Percentiles rank a stretch among this genome's conserved stretches.
Evolutionary conservation across 2,888 invertebrate species (phyloP).

Genomic region (Sarcophaga rosellei): DNA sequence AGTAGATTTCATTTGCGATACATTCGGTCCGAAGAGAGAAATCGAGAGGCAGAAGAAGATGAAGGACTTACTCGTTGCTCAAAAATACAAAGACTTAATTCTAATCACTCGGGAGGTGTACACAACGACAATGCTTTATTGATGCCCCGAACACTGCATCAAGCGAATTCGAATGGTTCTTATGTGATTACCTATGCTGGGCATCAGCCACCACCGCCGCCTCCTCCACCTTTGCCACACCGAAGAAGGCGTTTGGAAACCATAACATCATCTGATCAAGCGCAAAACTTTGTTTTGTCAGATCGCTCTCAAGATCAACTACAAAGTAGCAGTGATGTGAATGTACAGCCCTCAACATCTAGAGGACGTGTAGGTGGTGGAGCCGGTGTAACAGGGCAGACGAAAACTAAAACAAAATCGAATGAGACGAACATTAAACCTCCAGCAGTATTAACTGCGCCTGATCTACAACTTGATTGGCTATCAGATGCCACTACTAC

Average conservation of each 20-base stretch:
- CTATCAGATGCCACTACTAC: slow-evolving; percentile 82
- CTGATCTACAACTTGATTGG: slow-evolving; percentile 90
- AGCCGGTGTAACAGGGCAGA: neutral
- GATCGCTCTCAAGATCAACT: slow-evolving; percentile 42
- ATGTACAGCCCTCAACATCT: slow-evolving; percentile 61
- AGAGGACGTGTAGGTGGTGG: slow-evolving; percentile 45
- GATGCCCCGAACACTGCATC: slow-evolving; percentile 31
- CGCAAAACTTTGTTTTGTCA: slow-evolving; percentile 53
- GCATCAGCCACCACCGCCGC: slow-evolving; percentile 51
- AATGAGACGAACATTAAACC: slow-evolving; percentile 58
- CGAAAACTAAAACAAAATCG: slow-evolving; percentile 10
- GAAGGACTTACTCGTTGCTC: slow-evolving; percentile 42
- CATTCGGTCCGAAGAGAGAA: slow-evolving; percentile 43
- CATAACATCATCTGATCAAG: slow-evolving; percentile 58
- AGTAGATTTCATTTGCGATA: slow-evolving; percentile 61
- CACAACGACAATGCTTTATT: slow-evolving; percentile 37
- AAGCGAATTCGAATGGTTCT: slow-evolving; percentile 61
- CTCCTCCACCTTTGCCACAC: slow-evolving; percentile 37
- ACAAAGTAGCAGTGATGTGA: slow-evolving; percentile 29
- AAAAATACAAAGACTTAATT: slow-evolving; percentile 60
- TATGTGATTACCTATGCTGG: slow-evolving; percentile 70
- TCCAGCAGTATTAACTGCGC: slow-evolving; percentile 80
- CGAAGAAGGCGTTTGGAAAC: slow-evolving; percentile 50
- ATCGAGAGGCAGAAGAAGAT: slow-evolving; percentile 39
- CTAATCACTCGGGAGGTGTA: slow-evolving; percentile 59